Percentiles rank a stretch among this genome's conserved stretches.
Conservation (phyloP, 2,888 invertebrate genomes). For the Lycia hirtaria region DNA sequence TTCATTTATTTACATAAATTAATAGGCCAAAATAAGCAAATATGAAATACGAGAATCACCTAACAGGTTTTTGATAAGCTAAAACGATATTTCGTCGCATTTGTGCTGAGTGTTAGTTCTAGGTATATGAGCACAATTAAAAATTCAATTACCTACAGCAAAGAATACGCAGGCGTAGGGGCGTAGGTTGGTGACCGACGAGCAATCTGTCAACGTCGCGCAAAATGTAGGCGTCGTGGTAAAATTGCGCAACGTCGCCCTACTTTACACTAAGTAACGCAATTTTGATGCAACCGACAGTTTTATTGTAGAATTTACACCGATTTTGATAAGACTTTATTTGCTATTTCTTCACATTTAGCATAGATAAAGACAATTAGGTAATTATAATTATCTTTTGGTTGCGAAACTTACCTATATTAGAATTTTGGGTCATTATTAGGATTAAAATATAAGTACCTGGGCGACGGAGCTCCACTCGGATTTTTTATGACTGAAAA, state of each 20-base stretch:
- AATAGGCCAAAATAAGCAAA: background rate
- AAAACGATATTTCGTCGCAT: background rate
- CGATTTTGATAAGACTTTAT: background rate
- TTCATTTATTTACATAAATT: too few species aligned
- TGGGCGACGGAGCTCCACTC: too few species aligned
- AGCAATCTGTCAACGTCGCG: conserved; percentile 62
- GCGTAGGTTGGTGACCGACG: conserved; percentile 58
- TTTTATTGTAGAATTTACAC: background rate
- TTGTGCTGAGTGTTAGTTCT: background rate
- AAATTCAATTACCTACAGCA: conserved; percentile 34
- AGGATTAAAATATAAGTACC: too few species aligned
- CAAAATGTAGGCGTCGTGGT: conserved; percentile 52
- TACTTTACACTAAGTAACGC: conserved; percentile 53
- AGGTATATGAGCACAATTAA: conserved; percentile 10
- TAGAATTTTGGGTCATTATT: too few species aligned
- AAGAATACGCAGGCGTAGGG: conserved; percentile 44
- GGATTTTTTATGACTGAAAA: too few species aligned
- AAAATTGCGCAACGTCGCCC: conserved; percentile 62
- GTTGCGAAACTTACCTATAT: background rate
- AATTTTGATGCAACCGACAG: conserved; percentile 14
- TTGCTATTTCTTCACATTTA: too few species aligned
- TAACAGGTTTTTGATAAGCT: background rate
- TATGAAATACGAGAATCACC: background rate
- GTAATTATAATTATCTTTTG: background rate
- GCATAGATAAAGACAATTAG: too few species aligned